Conservation (phyloP, 2,113 vertebrate genomes). For the Pristiophorus japonicus region DNA sequence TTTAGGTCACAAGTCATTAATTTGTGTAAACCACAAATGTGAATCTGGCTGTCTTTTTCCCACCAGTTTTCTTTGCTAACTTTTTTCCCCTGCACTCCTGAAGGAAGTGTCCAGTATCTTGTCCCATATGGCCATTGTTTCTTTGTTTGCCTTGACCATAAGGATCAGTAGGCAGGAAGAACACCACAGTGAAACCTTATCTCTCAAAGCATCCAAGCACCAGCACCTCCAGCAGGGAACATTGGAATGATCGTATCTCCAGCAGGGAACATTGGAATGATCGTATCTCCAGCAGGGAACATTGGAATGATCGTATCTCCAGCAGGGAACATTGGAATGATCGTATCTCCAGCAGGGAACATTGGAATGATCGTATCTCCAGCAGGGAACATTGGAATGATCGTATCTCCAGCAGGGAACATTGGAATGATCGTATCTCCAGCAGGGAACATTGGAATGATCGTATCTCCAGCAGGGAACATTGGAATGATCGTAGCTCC, state of each 20-base stretch:
- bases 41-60: too few relatives aligned
- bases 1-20: neutral
- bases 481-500: neutral
- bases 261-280: neutral
- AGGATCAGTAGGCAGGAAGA: neutral
- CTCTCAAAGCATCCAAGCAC: too few relatives aligned
- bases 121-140: neutral
- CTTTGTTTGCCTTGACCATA: neutral
- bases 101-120: too few relatives aligned
- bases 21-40: neutral
- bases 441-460: neutral
- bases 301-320: neutral
- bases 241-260: neutral
- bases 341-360: too few relatives aligned
- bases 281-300: too few relatives aligned
- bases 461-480: neutral
- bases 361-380: too few relatives aligned
- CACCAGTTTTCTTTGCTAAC: neutral
- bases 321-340: neutral
- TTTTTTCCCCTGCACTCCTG: neutral
- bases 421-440: neutral
- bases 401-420: too few relatives aligned
- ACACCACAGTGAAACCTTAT: too few relatives aligned
- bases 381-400: neutral
- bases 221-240: neutral